Evolutionary conservation across 1,140 invertebrate genomes (phyloP), one percentile per base, ranked within the genome.

Genomic region (Drosophila ogumai): DNA sequence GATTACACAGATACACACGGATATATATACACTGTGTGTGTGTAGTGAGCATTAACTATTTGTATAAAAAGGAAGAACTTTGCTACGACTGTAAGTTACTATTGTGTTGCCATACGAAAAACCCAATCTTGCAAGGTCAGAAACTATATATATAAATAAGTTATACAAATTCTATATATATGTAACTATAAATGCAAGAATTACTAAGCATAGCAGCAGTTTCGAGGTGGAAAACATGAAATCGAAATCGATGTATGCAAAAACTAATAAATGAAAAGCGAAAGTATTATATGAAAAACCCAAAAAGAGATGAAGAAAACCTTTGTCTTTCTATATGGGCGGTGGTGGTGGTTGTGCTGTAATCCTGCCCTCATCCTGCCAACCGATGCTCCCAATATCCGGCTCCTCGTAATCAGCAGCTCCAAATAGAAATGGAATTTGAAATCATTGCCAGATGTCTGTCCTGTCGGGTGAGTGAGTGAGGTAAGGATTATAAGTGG

Each of bases 11-110:
- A 47, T 43, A 64, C 31, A 47, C 13, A 15, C 22, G 8, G 22
- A 15, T 25, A 25, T 47, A 46, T 22, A 25, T 6, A 9, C 25
- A 25, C 63, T 40, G 52, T 78, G 79, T 79, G 79, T 79, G 47
- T 50, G 47, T 50, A 50, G 47, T 73, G 64, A 76, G 57, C 55
- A 84, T 82, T 80, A 58, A 82, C 80, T 87, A 87, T 88, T 87
- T 87, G 84, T 87, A 87, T 82, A 88, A 84, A 85, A 78, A 64
- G 59, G 54, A 67, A 79, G 72, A 84, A 84, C 75, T 72, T 72
- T 84, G 81, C 81, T 71, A 64, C 54, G 67, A 87, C 80, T 87
- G 84, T 88, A 88, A 88, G 85, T 87, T 87, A 87, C 84, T 87
- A 87, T 84, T 87, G 84, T 88, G 84, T 87, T 87, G 84, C 84